Evolutionary conservation across 1,140 invertebrate genomes (phyloP), one percentile per base, ranked within the genome.

Genomic region (Glossosoma conforme): DNA sequence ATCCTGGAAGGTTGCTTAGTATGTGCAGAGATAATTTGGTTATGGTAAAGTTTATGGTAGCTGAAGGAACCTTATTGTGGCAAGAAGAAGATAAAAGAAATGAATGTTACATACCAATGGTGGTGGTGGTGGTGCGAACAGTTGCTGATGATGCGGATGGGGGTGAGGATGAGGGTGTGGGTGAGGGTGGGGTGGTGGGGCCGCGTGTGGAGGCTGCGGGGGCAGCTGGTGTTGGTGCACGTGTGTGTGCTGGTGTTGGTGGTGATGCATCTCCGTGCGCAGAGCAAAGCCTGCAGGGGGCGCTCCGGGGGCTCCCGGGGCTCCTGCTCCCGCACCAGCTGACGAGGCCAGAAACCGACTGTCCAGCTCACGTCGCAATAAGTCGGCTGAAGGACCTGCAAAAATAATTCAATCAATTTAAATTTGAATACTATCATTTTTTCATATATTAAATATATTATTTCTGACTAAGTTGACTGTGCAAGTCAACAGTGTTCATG

Each of bases 161-260:
- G 59, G 61, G 50, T 58, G 63, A 56, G 58, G 66, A 58, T 30
- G 62, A 35, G 46, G 61, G 53, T 43, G 54, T n/a, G 8, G 60
- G 50, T 24, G 72, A 14, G 44, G 4, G 58, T 21, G 72, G 22
- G 45, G 60, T 3, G 76, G 68, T 3, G 74, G 68, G 37, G 72
- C 35, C 13, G 22, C 17, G 61, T 32, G 75, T 63, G 2, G 77
- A 72, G 19, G 69, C 69, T 2, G 77, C 64, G 43, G 80, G 63
- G 14, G 81, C 77, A 58, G 81, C 78, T 61, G 86, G 61, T 89
- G 89, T 66, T 91, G 90, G 76, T 93, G 91, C 54, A 93, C 85
- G 69, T 94, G 91, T 18, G 89, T 90, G 67, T 91, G 89, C 61
- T 91, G 88, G 70, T 92, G 89, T 66, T 92, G 89, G 76, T 92